Evolutionary conservation across 2,113 vertebrate species (phyloP), one percentile per base, ranked within the genome.

Genomic region (Siniperca chuatsi): DNA sequence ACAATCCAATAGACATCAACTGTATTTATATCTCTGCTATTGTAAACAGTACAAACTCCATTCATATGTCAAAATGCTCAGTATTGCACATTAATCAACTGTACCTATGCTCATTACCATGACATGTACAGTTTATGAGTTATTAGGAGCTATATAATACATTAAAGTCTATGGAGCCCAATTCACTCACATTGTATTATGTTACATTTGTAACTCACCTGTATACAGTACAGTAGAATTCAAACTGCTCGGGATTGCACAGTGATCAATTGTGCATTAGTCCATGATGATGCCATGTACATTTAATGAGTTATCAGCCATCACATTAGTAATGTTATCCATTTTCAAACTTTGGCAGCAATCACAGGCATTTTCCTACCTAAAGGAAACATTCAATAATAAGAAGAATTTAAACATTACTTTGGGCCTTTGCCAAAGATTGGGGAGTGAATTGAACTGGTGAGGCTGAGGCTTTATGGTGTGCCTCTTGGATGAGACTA

Each of bases 11-110:
- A 90, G 90, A 89, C 76, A 73, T 35, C 72, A 16, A 71, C 74
- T 91, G 89, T 91, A 92, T 92, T 87, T 90, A 89, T 89, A 87
- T 87, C 75, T 88, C 87, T 81, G 91, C 88, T 83, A 73, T 82
- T 86, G 84, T 90, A 69, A 58, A 79, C 87, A 57, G 78, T 71
- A 62, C 42, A 62, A 75, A 78, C 79, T 87, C 71, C 78, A 87
- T 86, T 89, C 75, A 73, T 84, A 60, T 64, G 77, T 71, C 74
- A 79, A 71, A 70, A 83, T 84, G 61, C 78, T 82, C 86, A 75
- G 75, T 87, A 70, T 77, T 89, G 75, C 61, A 83, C 83, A 75
- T 44, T n/a, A 50, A 78, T 75, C 72, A 11, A 57, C 81, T 80
- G 78, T 72, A 80, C 75, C 60, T 64, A 4, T n/a, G 79, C 78